A percentile compares a stretch with the other conserved stretches of the same genome.
Evolutionary conservation across 1,140 invertebrate genomes (phyloP).

Genomic region (Belonocnema kinseyi): DNA sequence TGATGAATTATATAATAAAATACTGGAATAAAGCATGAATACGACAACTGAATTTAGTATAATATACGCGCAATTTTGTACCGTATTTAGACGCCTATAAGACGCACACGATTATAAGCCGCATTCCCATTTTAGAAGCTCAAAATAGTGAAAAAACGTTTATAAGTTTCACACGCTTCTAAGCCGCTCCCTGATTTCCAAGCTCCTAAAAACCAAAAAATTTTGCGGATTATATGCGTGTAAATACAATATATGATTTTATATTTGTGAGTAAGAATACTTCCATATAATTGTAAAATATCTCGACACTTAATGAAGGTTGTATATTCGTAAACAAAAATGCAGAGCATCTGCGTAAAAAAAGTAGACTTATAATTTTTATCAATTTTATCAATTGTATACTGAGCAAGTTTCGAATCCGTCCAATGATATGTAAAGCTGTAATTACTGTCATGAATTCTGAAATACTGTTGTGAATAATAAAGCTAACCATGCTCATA

Average conservation of each 20-base stretch:
- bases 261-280: background rate
- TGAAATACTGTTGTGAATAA: conserved; percentile 71
- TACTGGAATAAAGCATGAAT: background rate
- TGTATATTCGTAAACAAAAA: too few relatives aligned
- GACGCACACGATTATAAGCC: too few relatives aligned
- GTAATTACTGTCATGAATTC: conserved; percentile 71
- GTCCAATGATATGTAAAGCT: conserved; percentile 60
- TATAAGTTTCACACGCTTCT: too few relatives aligned
- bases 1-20: conserved; percentile 3
- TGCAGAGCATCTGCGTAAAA: too few relatives aligned
- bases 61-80: background rate
- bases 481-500: conserved; percentile 70
- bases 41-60: background rate
- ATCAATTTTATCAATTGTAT: background rate
- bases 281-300: background rate
- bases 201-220: too few relatives aligned
- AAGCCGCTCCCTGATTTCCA: too few relatives aligned
- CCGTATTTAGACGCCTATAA: too few relatives aligned
- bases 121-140: too few relatives aligned
- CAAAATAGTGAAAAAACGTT: too few relatives aligned
- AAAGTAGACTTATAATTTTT: background rate
- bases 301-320: too few relatives aligned
- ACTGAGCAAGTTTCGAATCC: conserved; percentile 43
- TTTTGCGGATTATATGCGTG: too few relatives aligned
- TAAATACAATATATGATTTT: background rate